Conservation (phyloP, 2,888 invertebrate genomes). For the Drosophila macrothrix region DNA sequence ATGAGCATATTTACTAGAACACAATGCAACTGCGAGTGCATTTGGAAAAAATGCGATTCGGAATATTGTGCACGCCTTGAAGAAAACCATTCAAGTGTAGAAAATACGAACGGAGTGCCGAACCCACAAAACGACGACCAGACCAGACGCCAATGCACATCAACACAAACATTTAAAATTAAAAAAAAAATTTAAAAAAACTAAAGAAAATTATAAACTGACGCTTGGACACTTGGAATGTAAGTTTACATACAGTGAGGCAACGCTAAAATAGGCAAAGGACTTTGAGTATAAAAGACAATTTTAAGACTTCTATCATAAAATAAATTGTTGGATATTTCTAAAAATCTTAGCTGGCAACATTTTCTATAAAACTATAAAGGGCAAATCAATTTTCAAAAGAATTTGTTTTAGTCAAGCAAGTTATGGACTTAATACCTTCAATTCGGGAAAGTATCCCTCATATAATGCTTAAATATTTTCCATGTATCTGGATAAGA, state of each 20-base stretch:
- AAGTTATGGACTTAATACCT: neutral
- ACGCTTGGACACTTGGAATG: conserved; percentile 73
- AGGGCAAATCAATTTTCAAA: neutral
- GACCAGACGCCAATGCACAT: conserved; percentile 52
- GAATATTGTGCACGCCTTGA: conserved; percentile 76
- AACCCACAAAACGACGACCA: conserved; percentile 59
- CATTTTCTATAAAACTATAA: neutral
- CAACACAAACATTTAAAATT: conserved; percentile 29
- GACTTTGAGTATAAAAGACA: neutral
- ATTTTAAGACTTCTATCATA: neutral
- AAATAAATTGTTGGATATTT: neutral
- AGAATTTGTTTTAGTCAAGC: neutral
- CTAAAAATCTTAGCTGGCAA: neutral
- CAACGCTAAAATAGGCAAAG: neutral
- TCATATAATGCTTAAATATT: neutral
- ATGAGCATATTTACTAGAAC: conserved; percentile 69
- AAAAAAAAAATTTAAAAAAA: conserved; percentile 19
- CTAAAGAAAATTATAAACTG: conserved; percentile 58
- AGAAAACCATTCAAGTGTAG: conserved; percentile 78
- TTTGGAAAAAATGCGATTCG: conserved; percentile 62
- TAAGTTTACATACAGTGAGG: conserved; percentile 44
- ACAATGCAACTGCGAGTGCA: conserved; percentile 68
- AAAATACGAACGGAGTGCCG: conserved; percentile 63
- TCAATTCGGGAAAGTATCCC: neutral
- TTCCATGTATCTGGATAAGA: neutral